Base-by-base conservation (phyloP, 2,888 invertebrate genomes). In the Ptilodon capucinus region DNA sequence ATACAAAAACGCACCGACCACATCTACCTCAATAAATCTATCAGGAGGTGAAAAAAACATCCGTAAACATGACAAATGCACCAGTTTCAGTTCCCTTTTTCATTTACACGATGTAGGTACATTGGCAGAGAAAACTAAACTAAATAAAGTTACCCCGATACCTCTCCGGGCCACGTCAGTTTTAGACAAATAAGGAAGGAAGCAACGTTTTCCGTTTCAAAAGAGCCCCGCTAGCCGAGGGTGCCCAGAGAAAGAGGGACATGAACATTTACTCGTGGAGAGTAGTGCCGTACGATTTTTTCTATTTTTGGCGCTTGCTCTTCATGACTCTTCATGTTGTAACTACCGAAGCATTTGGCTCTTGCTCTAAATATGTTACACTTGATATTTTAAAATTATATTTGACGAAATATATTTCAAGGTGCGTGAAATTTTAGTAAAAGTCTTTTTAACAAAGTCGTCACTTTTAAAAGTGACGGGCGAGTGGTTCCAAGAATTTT, bases 111-210 rank as follows among this genome's bases (percentile, higher is more conserved):
- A 70, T 71, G 76, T 65, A 53, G 68, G 73, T 71, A 71, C 68
- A 73, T 70, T 71, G 70, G 73, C 80, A 82, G 79, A 78, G 82
- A 75, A 80, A 79, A 76, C 68, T 70, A 66, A 73, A 74, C 73
- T 76, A 81, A 83, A 84, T 80, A 83, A 73, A 81, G 76, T 82
- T 77, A 79, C 60, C 60, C 48, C 54, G 46, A 64, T 62, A 60
- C 59, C 60, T 48, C 62, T 50, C 57, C 54, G 32, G 76, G 76
- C 71, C 70, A 74, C 76, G 81, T 84, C 84, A 81, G 76, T 79
- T 79, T 82, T 84, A 82, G 83, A 84, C 81, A 84, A 85, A 85
- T 83, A 84, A 79, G 81, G 79, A 81, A 81, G 79, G 76, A 81
- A 80, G 70, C 49, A 64, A 47, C 74, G 68, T 76, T 81, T 81